Base-by-base conservation (phyloP, 1,140 invertebrate genomes). In the Antheraea mylitta region DNA sequence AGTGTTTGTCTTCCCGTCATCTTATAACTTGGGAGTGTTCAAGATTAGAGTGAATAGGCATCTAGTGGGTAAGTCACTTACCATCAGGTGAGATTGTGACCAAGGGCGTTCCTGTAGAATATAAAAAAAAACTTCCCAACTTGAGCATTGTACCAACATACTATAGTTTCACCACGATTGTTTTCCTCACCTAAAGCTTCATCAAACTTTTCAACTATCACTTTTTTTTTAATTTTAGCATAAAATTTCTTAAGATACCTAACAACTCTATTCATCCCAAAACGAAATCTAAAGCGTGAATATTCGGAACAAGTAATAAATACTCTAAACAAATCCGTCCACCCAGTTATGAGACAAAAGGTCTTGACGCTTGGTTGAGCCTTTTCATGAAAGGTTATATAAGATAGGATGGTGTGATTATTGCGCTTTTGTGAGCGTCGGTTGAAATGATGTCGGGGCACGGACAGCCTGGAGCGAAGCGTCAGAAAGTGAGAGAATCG, bases 401-500 rank as follows among this genome's bases (percentile, higher is more conserved):
- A 89, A 86, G 69, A 68, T 65, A 13, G 18, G 13, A 13, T 8
- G 30, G 58, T 7, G 6, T 16, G 9, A 53, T 13, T 2, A 0
- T 58, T 62, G 18, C 38, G 3, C n/a, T 7, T 10, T 19, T 19
- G 18, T 53, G 37, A 11, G 19, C 13, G 16, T 13, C n/a, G 59
- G 42, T 48, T 45, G 67, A 48, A 16, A 77, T 69, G 63, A 77
- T 81, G 73, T 65, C 79, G 18, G 73, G 83, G 7, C 90, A 90
- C 75, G 74, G 73, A 18, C 91, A 92, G 65, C 74, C 82, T 4
- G 82, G 78, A 9, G 81, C 78, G 1, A 92, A 92, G 70, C 73
- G 91, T 45, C 88, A 89, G 73, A 92, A 92, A 66, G 78, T 84
- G n/a, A 75, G 80, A 61, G 89, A 92, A 42, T 73, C 67, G 0